Evolutionary conservation across 2,888 invertebrate species (phyloP).

Genomic region (Cephus pulcher): DNA sequence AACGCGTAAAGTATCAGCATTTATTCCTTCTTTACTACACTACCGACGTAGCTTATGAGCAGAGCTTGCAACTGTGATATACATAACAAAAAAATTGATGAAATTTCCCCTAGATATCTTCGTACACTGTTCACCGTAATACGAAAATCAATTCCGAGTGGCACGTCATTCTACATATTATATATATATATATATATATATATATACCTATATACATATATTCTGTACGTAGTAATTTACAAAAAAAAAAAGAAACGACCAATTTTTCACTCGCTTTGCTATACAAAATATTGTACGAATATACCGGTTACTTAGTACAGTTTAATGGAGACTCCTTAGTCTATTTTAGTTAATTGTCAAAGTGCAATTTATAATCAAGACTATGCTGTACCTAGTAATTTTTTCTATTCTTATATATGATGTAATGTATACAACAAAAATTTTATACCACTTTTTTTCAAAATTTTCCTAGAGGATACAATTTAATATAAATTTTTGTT

Average conservation of each 20-base stretch:
- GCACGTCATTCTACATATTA: neutral
- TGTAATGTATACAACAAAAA: neutral
- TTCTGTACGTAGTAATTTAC: neutral
- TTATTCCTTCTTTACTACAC: constrained; percentile 35
- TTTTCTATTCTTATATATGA: neutral
- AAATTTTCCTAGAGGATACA: neutral
- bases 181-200: neutral
- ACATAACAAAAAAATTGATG: constrained; percentile 35
- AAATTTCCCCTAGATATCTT: constrained; percentile 1
- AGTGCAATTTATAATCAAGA: neutral
- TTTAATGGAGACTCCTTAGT: neutral
- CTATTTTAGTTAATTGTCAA: neutral
- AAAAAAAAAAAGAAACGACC: neutral
- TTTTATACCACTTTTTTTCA: neutral
- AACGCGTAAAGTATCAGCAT: neutral
- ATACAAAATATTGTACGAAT: neutral
- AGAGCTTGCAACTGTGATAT: constrained; percentile 63
- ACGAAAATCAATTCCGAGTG: neutral
- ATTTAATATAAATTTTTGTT: neutral
- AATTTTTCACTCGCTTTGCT: neutral
- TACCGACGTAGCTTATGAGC: constrained; percentile 51
- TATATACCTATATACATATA: neutral
- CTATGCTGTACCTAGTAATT: neutral
- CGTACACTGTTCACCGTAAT: neutral
- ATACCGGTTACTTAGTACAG: neutral